These are phyloP conservation scores for Sussaba pulchella DNA, from an alignment of 2,888 invertebrate species.

Conservation along the genomic window DNA sequence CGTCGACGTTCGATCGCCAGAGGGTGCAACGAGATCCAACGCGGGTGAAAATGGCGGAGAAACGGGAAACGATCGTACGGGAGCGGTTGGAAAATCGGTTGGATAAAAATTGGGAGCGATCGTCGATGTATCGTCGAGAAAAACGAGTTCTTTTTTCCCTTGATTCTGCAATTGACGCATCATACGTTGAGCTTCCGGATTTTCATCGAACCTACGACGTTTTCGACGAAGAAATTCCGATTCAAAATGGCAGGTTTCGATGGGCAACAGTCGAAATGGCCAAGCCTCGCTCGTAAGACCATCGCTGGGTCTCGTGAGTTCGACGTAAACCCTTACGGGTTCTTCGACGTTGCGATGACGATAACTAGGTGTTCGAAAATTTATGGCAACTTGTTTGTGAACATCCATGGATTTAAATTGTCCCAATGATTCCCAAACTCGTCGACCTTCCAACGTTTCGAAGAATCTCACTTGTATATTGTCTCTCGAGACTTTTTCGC, in stretches of 20 bases:
- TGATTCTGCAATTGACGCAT: slow-evolving; percentile 42
- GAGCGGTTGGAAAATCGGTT: slow-evolving; percentile 21
- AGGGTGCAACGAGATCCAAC: not conserved
- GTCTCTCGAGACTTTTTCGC: slow-evolving; percentile 86
- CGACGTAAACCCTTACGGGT: slow-evolving; percentile 83
- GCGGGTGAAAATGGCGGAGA: not conserved
- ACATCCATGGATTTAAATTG: slow-evolving; percentile 85
- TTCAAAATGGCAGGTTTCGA: slow-evolving; percentile 60
- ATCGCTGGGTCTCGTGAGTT: slow-evolving; percentile 85
- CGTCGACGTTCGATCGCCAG: slow-evolving; percentile 23
- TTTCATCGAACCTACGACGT: slow-evolving; percentile 44
- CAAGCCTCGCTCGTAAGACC: slow-evolving; percentile 85
- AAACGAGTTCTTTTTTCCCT: slow-evolving; percentile 21
- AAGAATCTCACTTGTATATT: slow-evolving; percentile 87
- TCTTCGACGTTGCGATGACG: slow-evolving; percentile 80
- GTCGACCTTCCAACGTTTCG: slow-evolving; percentile 85
- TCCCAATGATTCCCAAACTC: slow-evolving; percentile 86
- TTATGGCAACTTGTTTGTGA: slow-evolving; percentile 84
- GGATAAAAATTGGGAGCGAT: slow-evolving; percentile 14
- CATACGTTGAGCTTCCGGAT: slow-evolving; percentile 14
- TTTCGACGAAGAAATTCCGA: slow-evolving; percentile 43
- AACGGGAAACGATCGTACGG: slow-evolving; percentile 38
- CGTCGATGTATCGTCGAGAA: slow-evolving; percentile 1
- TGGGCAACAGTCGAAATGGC: slow-evolving; percentile 84
- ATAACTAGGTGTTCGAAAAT: slow-evolving; percentile 82